Evolutionary conservation across 2,888 invertebrate species (phyloP).

Genomic region (Dynastes hyllus): DNA sequence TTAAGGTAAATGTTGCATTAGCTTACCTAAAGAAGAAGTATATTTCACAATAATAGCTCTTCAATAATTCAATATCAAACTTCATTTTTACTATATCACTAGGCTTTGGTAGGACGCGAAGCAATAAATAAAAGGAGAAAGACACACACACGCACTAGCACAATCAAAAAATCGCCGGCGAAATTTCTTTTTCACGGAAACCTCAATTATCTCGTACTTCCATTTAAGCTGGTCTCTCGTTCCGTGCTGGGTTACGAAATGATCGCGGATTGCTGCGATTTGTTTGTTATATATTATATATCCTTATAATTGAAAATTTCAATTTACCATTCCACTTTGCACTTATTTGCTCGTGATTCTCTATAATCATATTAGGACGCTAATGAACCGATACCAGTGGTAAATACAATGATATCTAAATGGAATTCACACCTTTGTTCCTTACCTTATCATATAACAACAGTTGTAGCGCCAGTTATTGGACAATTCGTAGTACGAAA

Average conservation of each 20-base stretch:
- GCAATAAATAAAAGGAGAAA: background rate
- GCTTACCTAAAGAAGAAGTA: conserved; percentile 40
- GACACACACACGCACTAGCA: conserved; percentile 26
- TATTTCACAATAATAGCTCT: conserved; percentile 43
- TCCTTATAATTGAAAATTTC: conserved; percentile 39
- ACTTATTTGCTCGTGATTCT: conserved; percentile 47
- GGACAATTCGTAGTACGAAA: conserved; percentile 55
- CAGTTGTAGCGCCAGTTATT: conserved; percentile 44
- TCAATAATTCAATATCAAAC: conserved; percentile 34
- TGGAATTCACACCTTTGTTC: conserved; percentile 29
- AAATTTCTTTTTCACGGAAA: background rate
- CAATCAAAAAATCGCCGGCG: background rate
- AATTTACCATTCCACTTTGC: conserved; percentile 37
- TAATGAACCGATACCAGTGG: conserved; percentile 19
- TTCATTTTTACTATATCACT: conserved; percentile 25
- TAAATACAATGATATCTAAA: conserved; percentile 39
- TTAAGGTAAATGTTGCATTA: background rate
- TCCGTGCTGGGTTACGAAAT: conserved; percentile 14
- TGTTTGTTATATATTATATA: conserved; percentile 44
- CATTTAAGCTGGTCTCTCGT: conserved; percentile 29
- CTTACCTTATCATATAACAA: conserved; percentile 46
- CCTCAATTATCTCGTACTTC: conserved; percentile 3
- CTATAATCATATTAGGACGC: conserved; percentile 40
- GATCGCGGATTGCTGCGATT: background rate
- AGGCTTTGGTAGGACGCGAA: background rate